Conservation (phyloP, 2,797 vertebrate species). For the Sylvia borin region DNA sequence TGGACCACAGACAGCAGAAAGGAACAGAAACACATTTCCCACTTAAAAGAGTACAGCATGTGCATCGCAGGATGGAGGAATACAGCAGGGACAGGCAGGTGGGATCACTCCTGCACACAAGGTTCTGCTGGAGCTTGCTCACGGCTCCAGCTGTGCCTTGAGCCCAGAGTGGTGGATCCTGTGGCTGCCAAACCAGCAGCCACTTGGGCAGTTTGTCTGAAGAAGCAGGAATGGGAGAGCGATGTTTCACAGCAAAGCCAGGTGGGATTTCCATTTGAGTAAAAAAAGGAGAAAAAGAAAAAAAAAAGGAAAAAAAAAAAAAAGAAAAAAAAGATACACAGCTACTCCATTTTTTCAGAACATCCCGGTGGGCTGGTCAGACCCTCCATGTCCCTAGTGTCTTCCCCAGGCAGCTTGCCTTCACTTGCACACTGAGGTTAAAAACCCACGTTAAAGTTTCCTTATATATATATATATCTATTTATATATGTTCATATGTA, state of each 20-base stretch:
- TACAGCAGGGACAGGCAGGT: not conserved
- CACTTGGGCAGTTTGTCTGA: constrained; percentile 37
- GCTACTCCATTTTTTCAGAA: constrained; percentile 33
- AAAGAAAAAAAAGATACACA: not conserved
- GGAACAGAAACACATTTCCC: constrained; percentile 54
- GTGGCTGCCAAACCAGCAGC: not conserved
- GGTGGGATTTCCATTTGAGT: not conserved
- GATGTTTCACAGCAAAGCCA: constrained; percentile 61
- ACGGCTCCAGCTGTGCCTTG: not conserved
- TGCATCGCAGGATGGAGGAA: not conserved
- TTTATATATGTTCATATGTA: constrained; percentile 54
- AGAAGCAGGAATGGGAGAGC: constrained; percentile 32
- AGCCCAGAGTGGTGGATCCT: not conserved
- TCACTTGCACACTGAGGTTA: constrained; percentile 52
- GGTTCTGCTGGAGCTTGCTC: not conserved
- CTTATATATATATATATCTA: constrained; percentile 64
- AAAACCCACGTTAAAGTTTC: constrained; percentile 47
- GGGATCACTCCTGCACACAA: not conserved
- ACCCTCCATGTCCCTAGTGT: not conserved
- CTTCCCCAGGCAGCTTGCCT: constrained; percentile 37
- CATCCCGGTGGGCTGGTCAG: constrained; percentile 42
- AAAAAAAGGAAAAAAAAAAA: not conserved
- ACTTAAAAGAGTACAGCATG: constrained; percentile 28
- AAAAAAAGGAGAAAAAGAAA: not conserved
- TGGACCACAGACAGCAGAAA: constrained; percentile 53